Conservation (phyloP, 2,888 invertebrate genomes). For the Amphiduros pacificus region DNA sequence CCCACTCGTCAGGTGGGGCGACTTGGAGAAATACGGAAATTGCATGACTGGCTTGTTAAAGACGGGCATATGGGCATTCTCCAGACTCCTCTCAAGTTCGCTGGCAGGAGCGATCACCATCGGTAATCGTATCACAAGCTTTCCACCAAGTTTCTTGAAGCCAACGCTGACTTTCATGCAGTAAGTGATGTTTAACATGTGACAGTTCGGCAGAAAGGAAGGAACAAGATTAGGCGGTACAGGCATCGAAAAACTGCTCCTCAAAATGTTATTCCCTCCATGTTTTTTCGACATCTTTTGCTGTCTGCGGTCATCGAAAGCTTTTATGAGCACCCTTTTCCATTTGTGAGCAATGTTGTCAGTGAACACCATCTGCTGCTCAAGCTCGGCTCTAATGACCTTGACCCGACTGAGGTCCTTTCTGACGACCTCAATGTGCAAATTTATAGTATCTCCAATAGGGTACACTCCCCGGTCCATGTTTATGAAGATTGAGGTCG, state of each 20-base stretch:
- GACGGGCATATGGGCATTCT: slow-evolving; percentile 31
- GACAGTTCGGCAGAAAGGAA: slow-evolving; percentile 38
- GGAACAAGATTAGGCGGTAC: slow-evolving; percentile 42
- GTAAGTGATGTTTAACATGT: slow-evolving; percentile 39
- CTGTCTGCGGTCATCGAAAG: slow-evolving; percentile 10
- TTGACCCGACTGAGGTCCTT: slow-evolving; percentile 9
- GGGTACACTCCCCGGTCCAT: slow-evolving; percentile 44
- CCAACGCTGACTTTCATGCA: slow-evolving; percentile 36
- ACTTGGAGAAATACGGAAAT: slow-evolving; percentile 44
- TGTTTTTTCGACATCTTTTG: neutral
- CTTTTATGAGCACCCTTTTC: slow-evolving; percentile 17
- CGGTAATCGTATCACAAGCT: slow-evolving; percentile 41
- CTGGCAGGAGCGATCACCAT: slow-evolving; percentile 38
- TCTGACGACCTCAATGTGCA: slow-evolving; percentile 33
- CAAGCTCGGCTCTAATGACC: slow-evolving; percentile 20
- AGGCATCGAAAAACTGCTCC: slow-evolving; percentile 35
- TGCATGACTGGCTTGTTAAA: slow-evolving; percentile 41
- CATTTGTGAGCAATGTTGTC: slow-evolving; percentile 32
- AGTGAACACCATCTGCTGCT: slow-evolving; percentile 18
- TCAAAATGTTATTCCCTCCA: too few species aligned
- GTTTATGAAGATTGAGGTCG: slow-evolving; percentile 32
- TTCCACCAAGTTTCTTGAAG: slow-evolving; percentile 41
- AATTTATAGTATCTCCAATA: slow-evolving; percentile 45
- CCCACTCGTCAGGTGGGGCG: neutral
- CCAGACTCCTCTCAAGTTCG: neutral